Base-by-base conservation (phyloP, 2,888 invertebrate species). In the Odontomyia ornata region DNA sequence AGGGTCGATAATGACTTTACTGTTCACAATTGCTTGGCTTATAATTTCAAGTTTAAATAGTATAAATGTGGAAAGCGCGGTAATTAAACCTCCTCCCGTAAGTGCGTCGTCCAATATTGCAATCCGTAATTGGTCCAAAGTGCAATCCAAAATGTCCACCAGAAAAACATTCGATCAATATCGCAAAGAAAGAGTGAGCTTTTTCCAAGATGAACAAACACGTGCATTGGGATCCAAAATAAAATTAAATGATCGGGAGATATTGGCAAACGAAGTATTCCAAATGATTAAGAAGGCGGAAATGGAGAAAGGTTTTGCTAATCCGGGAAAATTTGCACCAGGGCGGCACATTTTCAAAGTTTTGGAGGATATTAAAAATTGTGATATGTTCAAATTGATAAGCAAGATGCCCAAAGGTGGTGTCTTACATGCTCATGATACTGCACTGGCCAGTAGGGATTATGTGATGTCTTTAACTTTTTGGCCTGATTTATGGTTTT, bases 351-450 rank as follows among this genome's bases (percentile, higher is more conserved):
- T 92, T 81, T 91, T 94, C 82, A 83, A 87, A 0, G 90, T 90
- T 1, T 89, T 89, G 81, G 82, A 88, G 0, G 83, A 87, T 18
- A 91, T 94, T 60, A 87, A 89, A 5, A 80, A 87, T 0, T 93
- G 93, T 0, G 87, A 89, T 78, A 90, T 94, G 0, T 94, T 91
- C 82, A 84, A 89, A 80, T 88, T 93, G 9, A 89, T 95, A 13
- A 87, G 89, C 78, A 85, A 85, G 46, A 89, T 95, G 88, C 95
- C 95, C 0, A 95, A 95, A 86, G 95, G 93, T 2, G 92, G 89
- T 0, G 90, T 91, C 0, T 84, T 94, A 15, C 94, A 94, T 83
- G 88, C 90, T 0, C 94, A 94, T 82, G 90, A 93, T 80, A 90
- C 91, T 77, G 91, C 91, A 0, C 85, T 92, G 0, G 88, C 90